Conservation (phyloP, 2,797 vertebrate genomes). For the Parambassis ranga region DNA sequence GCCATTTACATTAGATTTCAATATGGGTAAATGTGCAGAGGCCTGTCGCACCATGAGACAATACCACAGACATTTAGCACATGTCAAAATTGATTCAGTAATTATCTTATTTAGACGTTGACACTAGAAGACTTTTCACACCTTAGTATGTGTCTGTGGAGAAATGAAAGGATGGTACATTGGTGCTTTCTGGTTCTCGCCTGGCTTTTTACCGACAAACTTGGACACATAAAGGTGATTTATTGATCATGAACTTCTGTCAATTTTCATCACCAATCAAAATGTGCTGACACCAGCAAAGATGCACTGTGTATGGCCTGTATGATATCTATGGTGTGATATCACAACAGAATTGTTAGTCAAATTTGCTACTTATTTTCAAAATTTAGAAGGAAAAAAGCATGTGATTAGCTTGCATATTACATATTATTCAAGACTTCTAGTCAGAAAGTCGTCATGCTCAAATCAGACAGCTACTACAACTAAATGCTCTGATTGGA, state of each 20-base stretch:
- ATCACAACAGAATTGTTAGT: too few relatives aligned
- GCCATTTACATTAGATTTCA: conserved; percentile 38
- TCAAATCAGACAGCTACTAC: too few relatives aligned
- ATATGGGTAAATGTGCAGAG: conserved; percentile 15
- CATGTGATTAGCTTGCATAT: too few relatives aligned
- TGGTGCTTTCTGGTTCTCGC: not conserved
- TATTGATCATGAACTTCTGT: not conserved
- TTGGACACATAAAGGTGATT: not conserved
- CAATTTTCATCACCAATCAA: not conserved
- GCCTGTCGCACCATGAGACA: not conserved
- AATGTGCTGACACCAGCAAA: too few relatives aligned
- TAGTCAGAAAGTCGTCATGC: too few relatives aligned
- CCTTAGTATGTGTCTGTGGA: not conserved
- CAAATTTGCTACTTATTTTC: too few relatives aligned
- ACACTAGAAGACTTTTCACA: not conserved
- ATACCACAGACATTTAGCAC: not conserved
- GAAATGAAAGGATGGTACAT: not conserved
- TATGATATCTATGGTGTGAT: too few relatives aligned
- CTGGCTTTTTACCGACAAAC: not conserved
- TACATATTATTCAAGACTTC: too few relatives aligned
- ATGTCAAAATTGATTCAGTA: too few relatives aligned
- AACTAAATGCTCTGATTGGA: too few relatives aligned
- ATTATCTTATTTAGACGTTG: not conserved
- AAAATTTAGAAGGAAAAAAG: too few relatives aligned
- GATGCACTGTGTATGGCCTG: too few relatives aligned